Conservation (phyloP, 2,888 invertebrate genomes). For the Margaritifera margaritifera region DNA sequence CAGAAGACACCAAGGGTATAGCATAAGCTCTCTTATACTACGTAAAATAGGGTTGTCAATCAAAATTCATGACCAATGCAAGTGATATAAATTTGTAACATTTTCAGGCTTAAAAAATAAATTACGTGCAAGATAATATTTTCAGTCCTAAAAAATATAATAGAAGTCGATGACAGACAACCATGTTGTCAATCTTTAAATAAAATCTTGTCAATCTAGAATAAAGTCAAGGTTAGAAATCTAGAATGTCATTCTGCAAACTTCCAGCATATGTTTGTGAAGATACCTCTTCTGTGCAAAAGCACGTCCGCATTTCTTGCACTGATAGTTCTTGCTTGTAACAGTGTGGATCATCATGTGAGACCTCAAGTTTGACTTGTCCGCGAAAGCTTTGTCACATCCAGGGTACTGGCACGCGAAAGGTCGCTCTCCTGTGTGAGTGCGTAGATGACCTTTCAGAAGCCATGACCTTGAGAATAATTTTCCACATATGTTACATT, state of each 20-base stretch:
- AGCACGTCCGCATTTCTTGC: slow-evolving; percentile 64
- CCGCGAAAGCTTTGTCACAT: slow-evolving; percentile 70
- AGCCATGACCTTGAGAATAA: slow-evolving; percentile 70
- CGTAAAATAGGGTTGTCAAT: too few species aligned
- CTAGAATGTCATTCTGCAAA: slow-evolving; percentile 53
- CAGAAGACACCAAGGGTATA: too few species aligned
- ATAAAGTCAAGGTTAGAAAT: neutral
- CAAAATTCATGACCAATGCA: too few species aligned
- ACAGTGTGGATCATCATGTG: slow-evolving; percentile 68
- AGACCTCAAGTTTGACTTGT: slow-evolving; percentile 70
- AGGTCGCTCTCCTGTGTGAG: slow-evolving; percentile 70
- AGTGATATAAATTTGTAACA: too few species aligned
- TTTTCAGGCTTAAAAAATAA: too few species aligned
- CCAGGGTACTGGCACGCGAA: slow-evolving; percentile 61
- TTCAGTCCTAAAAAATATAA: too few species aligned
- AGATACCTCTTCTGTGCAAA: slow-evolving; percentile 71
- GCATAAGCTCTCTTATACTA: too few species aligned
- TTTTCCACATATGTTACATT: slow-evolving; percentile 66
- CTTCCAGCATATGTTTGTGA: slow-evolving; percentile 70
- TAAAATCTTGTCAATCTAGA: too few species aligned
- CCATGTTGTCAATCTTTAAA: too few species aligned
- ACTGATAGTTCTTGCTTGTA: slow-evolving; percentile 61
- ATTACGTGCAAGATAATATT: too few species aligned
- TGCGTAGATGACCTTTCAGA: slow-evolving; percentile 70
- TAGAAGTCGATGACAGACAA: too few species aligned